phyloP scores from a whole-genome alignment of 1,140 invertebrate genomes.

The Eciton burchellii region DNA sequence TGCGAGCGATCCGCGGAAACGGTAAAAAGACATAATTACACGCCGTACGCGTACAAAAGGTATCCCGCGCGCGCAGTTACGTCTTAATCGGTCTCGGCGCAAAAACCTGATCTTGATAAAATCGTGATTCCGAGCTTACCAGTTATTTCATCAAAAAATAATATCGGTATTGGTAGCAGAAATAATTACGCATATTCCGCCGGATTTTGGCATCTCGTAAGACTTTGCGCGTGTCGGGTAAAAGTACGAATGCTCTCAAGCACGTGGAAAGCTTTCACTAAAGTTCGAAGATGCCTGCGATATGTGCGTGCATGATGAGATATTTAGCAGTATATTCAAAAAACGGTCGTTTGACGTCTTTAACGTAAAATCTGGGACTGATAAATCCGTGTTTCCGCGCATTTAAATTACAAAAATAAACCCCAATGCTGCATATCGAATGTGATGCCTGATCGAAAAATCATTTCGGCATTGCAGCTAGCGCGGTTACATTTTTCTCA shows the following conservation, averaged over 20 bases:
- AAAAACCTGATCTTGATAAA: constrained; percentile 22
- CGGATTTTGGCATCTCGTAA: constrained; percentile 1
- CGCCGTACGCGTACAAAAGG: constrained; percentile 17
- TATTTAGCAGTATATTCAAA: background rate
- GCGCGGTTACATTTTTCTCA: background rate
- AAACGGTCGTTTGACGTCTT: too few relatives aligned
- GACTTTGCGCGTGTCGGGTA: background rate
- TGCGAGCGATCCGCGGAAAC: constrained; percentile 24
- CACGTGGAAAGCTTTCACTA: background rate
- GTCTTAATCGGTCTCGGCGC: background rate
- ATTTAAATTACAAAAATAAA: too few relatives aligned
- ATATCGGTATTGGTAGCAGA: constrained; percentile 2
- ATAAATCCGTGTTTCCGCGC: too few relatives aligned
- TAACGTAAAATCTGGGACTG: too few relatives aligned
- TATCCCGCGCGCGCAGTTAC: background rate
- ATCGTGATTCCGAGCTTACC: constrained; percentile 2
- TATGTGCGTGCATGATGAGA: background rate
- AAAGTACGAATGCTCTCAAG: constrained; percentile 5
- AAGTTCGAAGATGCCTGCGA: background rate
- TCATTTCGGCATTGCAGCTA: background rate
- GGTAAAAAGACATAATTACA: constrained; percentile 48
- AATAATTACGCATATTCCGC: constrained; percentile 35
- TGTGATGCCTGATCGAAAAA: background rate
- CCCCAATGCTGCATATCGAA: background rate
- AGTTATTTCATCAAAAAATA: constrained; percentile 27